phyloP scores from a whole-genome alignment of 2,113 vertebrate species.

The Callospermophilus lateralis region DNA sequence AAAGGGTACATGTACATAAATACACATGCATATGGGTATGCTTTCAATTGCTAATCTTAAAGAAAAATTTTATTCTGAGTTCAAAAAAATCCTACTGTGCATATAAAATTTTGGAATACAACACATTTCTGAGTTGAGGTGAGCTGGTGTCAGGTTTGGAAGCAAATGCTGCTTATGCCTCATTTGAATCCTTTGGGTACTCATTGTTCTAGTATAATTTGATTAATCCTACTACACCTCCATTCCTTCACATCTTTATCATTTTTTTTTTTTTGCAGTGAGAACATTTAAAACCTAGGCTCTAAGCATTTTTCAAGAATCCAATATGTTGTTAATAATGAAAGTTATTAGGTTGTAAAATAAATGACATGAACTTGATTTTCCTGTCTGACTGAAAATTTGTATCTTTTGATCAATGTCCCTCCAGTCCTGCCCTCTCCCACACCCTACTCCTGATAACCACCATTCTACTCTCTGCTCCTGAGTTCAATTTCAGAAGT shows the following conservation, averaged over 20 bases:
- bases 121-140: not conserved
- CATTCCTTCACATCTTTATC: not conserved
- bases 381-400: not conserved
- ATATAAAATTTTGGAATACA: not conserved
- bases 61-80: not conserved
- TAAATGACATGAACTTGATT: not conserved
- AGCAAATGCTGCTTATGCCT: not conserved
- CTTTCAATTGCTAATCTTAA: not conserved
- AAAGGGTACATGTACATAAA: not conserved
- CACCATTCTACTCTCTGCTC: not conserved
- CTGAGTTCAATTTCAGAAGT: not conserved
- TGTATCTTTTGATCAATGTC: not conserved
- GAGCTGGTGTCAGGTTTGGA: not conserved
- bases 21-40: not conserved
- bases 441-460: not conserved
- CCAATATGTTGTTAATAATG: not conserved
- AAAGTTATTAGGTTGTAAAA: not conserved
- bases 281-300: not conserved
- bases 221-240: not conserved
- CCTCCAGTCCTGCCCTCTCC: not conserved
- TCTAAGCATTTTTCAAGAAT: not conserved
- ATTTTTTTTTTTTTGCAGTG: not conserved
- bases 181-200: not conserved
- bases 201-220: not conserved
- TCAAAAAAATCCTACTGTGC: not conserved